These are phyloP conservation scores for Scaptomyza pallida DNA, from an alignment of 1,140 invertebrate species.

Conservation along the genomic window DNA sequence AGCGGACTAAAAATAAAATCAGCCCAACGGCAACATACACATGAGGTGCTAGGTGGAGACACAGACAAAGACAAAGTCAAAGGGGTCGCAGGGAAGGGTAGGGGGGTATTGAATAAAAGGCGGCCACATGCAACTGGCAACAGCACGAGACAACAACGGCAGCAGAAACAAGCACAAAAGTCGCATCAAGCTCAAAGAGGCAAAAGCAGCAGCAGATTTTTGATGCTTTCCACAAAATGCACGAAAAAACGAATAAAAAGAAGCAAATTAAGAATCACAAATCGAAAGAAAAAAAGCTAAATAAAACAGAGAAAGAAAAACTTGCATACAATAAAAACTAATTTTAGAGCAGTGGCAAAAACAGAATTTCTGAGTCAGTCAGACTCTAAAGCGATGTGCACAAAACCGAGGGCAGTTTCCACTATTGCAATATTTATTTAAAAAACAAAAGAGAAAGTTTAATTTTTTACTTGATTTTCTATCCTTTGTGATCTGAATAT, in stretches of 20 bases:
- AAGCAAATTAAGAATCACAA: slow-evolving; percentile 70
- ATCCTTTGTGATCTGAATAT: no score
- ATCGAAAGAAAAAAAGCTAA: slow-evolving; percentile 61
- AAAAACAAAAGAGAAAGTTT: no score
- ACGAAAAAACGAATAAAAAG: no score
- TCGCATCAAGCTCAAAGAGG: slow-evolving; percentile 35
- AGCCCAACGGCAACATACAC: slow-evolving; percentile 54
- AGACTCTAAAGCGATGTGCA: slow-evolving; percentile 34
- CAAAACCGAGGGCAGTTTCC: slow-evolving; percentile 22
- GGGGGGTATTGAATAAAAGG: background rate
- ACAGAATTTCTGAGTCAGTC: slow-evolving; percentile 62
- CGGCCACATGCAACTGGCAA: slow-evolving; percentile 45
- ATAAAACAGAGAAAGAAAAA: slow-evolving; percentile 53
- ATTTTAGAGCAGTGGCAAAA: slow-evolving; percentile 68
- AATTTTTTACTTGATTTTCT: no score
- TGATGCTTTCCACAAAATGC: slow-evolving; percentile 65
- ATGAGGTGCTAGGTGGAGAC: slow-evolving; percentile 49
- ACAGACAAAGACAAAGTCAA: background rate
- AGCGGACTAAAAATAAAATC: slow-evolving; percentile 72
- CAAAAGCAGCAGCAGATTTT: slow-evolving; percentile 34
- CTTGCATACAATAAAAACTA: slow-evolving; percentile 79
- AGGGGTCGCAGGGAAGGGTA: background rate
- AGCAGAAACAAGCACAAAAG: slow-evolving; percentile 16
- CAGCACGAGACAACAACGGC: slow-evolving; percentile 53
- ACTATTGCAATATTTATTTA: background rate